Percentiles rank a stretch among this genome's conserved stretches.
These are phyloP conservation scores for Mesochorus sp. DNA, from an alignment of 2,888 invertebrate genomes.

Conservation along the genomic window DNA sequence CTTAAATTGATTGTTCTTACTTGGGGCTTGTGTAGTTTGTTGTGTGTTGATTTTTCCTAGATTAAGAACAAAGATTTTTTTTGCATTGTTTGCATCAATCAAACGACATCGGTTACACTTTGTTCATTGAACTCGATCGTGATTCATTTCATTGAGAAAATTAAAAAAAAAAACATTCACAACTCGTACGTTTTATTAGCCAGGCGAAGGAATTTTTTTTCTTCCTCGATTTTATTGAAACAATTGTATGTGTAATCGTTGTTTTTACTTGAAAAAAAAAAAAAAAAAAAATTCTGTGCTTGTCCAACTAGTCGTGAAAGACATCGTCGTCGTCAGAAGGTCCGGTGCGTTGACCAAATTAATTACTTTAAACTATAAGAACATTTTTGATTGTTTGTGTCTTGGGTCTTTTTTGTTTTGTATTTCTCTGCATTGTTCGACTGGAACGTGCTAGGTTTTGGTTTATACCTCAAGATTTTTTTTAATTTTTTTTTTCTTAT, in stretches of 20 bases:
- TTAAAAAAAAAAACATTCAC: conserved; percentile 11
- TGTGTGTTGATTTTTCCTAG: neutral
- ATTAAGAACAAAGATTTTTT: neutral
- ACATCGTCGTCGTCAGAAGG: conserved; percentile 69
- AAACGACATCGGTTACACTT: conserved; percentile 6
- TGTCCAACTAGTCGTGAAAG: conserved; percentile 60
- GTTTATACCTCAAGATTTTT: conserved; percentile 31
- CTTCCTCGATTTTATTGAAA: neutral
- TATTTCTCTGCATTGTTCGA: conserved; percentile 22
- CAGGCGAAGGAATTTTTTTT: conserved; percentile 47
- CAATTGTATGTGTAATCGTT: neutral
- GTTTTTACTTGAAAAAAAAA: neutral
- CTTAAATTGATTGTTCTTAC: too few relatives aligned
- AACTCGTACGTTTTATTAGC: conserved; percentile 56
- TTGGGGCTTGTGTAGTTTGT: too few relatives aligned
- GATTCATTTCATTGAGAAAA: conserved; percentile 5
- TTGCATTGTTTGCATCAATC: neutral
- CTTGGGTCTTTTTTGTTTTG: conserved; percentile 30
- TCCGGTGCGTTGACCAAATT: conserved; percentile 71
- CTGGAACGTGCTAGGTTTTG: conserved; percentile 12
- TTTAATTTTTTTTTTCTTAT: conserved; percentile 12
- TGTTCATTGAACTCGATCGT: conserved; percentile 23
- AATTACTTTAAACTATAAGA: conserved; percentile 69
- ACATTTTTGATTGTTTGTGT: conserved; percentile 30
- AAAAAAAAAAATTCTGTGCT: neutral